A percentile compares a stretch with the other conserved stretches of the same genome.
phyloP scores from a whole-genome alignment of 2,113 vertebrate genomes.

The Athene noctua region DNA sequence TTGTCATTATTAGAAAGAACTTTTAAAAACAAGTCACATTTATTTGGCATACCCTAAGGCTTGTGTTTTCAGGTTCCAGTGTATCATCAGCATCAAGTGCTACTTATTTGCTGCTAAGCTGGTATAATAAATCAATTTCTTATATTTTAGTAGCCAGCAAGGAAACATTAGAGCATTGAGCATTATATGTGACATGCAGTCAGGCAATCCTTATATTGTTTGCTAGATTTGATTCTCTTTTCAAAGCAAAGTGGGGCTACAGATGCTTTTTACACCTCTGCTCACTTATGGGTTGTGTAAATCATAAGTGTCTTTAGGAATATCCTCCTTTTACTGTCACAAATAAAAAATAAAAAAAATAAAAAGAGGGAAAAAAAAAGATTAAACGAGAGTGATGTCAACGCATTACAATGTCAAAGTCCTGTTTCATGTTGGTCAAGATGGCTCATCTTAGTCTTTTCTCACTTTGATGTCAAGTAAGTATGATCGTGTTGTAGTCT shows the following conservation, averaged over 20 bases:
- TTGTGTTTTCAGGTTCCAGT: not conserved
- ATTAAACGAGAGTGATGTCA: not conserved
- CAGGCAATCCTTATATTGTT: not conserved
- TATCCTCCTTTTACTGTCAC: not conserved
- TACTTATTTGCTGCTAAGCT: not conserved
- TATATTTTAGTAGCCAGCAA: not conserved
- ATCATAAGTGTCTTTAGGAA: not conserved
- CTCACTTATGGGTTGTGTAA: not conserved
- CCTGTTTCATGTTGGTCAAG: constrained; percentile 50
- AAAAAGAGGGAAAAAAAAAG: not conserved
- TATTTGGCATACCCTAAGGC: not conserved
- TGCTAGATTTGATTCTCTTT: not conserved
- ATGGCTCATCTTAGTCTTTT: constrained; percentile 4
- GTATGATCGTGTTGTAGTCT: not conserved
- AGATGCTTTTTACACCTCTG: not conserved
- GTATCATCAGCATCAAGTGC: not conserved
- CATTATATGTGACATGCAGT: not conserved
- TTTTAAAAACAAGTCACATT: not conserved
- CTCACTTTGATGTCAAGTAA: constrained; percentile 4
- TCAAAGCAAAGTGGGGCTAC: not conserved
- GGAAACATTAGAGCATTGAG: not conserved
- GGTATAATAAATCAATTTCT: not conserved
- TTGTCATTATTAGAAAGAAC: not conserved
- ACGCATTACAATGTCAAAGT: constrained; percentile 18
- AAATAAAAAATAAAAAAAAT: not conserved